These are phyloP conservation scores for Cataglyphis livida DNA, from an alignment of 2,888 invertebrate species.

Conservation along the genomic window DNA sequence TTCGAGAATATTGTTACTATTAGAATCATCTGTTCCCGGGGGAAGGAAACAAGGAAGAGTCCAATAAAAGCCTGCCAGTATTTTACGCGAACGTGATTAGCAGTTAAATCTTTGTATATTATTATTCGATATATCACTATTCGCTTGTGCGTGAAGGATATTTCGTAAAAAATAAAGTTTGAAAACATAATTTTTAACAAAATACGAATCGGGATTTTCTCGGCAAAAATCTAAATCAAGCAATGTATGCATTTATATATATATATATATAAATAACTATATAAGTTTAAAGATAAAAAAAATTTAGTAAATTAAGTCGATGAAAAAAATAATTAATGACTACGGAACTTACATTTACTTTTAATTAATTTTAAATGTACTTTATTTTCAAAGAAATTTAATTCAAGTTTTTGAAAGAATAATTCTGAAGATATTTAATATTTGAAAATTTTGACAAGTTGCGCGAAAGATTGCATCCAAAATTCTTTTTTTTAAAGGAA, in stretches of 20 bases:
- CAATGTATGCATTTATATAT: neutral
- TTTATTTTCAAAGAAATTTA: constrained; percentile 15
- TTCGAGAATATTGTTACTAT: constrained; percentile 39
- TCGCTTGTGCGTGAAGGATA: neutral
- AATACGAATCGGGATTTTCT: neutral
- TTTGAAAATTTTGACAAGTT: neutral
- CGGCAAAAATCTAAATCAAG: neutral
- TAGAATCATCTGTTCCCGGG: constrained; percentile 1
- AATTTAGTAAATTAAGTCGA: neutral
- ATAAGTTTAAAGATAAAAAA: neutral
- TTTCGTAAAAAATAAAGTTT: neutral
- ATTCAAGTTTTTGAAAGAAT: neutral
- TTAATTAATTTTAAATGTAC: neutral
- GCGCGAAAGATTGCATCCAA: neutral
- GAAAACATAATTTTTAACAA: constrained; percentile 5
- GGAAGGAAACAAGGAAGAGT: neutral
- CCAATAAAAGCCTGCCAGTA: neutral
- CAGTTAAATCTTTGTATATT: neutral
- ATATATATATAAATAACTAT: neutral
- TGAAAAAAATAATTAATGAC: neutral
- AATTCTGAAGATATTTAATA: neutral
- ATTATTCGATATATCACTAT: neutral
- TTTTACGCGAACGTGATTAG: constrained; percentile 28
- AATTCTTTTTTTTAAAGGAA: neutral
- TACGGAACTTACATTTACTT: neutral